A percentile compares a stretch with the other conserved stretches of the same genome.
These are phyloP conservation scores for Triops cancriformis DNA, from an alignment of 1,140 invertebrate genomes.

Conservation along the genomic window DNA sequence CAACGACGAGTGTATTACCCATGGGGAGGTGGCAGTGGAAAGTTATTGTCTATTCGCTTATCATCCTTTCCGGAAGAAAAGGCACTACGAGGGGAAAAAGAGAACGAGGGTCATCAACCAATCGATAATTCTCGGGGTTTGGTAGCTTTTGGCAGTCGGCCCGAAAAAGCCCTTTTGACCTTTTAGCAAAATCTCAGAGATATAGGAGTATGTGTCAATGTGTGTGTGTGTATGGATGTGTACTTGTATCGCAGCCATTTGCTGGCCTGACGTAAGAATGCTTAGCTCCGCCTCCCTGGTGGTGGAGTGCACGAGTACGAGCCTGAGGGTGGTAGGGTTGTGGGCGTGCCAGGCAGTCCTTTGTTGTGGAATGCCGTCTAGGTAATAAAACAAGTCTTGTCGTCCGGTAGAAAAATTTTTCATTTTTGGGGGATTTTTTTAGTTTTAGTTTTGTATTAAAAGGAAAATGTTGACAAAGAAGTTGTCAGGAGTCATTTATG, in stretches of 20 bases:
- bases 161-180: neutral
- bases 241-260: too few relatives aligned
- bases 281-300: neutral
- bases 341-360: neutral
- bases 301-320: neutral
- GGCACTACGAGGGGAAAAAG: neutral
- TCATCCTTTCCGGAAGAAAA: neutral
- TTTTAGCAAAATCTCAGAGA: neutral
- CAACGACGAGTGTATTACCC: neutral
- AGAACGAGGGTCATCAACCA: neutral
- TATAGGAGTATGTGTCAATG: too few relatives aligned
- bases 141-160: slow-evolving; percentile 3
- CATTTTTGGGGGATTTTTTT: too few relatives aligned
- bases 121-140: slow-evolving; percentile 4
- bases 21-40: neutral
- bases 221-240: too few relatives aligned
- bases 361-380: neutral
- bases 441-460: neutral
- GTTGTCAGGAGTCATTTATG: neutral
- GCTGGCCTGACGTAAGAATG: neutral
- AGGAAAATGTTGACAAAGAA: neutral
- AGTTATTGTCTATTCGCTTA: slow-evolving; percentile 7
- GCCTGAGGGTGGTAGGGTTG: neutral
- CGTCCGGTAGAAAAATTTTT: too few relatives aligned
- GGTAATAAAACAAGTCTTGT: too few relatives aligned